Conservation (phyloP, 1,140 invertebrate genomes). For the Nasonia longicornis region DNA sequence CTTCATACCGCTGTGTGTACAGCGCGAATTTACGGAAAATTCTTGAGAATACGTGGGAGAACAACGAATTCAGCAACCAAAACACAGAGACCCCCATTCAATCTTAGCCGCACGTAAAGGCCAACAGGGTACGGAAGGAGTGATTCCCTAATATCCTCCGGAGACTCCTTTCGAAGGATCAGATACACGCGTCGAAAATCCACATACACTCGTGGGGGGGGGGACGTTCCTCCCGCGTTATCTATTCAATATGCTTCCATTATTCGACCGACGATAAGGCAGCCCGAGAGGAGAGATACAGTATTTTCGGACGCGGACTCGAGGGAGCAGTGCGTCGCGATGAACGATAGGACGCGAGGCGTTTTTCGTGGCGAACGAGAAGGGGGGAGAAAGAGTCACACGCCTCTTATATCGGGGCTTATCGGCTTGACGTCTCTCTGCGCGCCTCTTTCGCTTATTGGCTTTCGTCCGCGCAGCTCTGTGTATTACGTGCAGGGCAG, state of each 20-base stretch:
- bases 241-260: conserved; percentile 62
- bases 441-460: conserved; percentile 6
- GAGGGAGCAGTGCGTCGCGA: conserved; percentile 36
- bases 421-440: conserved; percentile 1
- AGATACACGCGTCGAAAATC: conserved; percentile 26
- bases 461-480: not conserved
- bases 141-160: conserved; percentile 38
- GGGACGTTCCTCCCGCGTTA: conserved; percentile 35
- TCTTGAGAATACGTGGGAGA: too few relatives aligned
- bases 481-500: not conserved
- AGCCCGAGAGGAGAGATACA: not conserved
- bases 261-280: conserved; percentile 50
- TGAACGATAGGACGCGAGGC: conserved; percentile 30
- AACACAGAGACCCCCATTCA: not conserved
- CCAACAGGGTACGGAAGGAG: not conserved
- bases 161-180: conserved; percentile 22
- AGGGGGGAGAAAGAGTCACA: not conserved
- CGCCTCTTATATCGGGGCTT: not conserved
- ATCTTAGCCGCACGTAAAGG: not conserved
- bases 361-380: not conserved
- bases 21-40: too few relatives aligned
- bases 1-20: too few relatives aligned
- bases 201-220: not conserved
- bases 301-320: not conserved
- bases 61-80: not conserved